phyloP scores from a whole-genome alignment of 2,888 invertebrate genomes.

The Pammene fasciana region DNA sequence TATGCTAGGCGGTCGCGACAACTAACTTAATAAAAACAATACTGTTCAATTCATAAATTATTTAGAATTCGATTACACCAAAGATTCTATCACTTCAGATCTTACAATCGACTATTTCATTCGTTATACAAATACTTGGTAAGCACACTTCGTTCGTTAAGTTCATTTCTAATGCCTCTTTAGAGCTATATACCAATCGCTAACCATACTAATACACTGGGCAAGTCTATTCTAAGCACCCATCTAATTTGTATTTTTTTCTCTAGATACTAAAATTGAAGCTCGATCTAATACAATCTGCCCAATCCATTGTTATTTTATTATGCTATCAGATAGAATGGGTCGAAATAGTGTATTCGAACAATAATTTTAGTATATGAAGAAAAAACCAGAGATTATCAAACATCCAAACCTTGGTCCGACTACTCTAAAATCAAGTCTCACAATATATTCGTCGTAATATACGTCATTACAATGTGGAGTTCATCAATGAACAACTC shows the following conservation, averaged over 20 bases:
- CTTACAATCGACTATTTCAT: conserved; percentile 1
- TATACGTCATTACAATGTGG: no score
- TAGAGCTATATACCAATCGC: conserved; percentile 11
- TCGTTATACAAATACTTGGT: conserved; percentile 8
- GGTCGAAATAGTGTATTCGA: no score
- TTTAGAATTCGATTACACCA: conserved; percentile 22
- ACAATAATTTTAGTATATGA: no score
- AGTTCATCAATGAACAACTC: no score
- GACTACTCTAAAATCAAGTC: no score
- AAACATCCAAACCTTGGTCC: no score
- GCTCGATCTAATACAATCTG: not conserved
- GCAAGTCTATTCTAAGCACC: conserved; percentile 11
- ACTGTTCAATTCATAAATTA: conserved; percentile 23
- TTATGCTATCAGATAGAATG: no score
- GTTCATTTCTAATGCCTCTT: conserved; percentile 16
- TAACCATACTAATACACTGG: conserved; percentile 15
- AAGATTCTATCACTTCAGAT: conserved; percentile 27
- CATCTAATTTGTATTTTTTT: conserved; percentile 5
- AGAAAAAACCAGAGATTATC: no score
- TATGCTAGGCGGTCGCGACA: not conserved
- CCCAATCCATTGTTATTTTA: no score
- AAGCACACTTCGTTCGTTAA: no score
- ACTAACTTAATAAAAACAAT: conserved; percentile 26
- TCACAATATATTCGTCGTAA: no score
- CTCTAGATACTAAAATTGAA: not conserved